Conservation (phyloP, 2,113 vertebrate species). For the Lasiurus cinereus region DNA sequence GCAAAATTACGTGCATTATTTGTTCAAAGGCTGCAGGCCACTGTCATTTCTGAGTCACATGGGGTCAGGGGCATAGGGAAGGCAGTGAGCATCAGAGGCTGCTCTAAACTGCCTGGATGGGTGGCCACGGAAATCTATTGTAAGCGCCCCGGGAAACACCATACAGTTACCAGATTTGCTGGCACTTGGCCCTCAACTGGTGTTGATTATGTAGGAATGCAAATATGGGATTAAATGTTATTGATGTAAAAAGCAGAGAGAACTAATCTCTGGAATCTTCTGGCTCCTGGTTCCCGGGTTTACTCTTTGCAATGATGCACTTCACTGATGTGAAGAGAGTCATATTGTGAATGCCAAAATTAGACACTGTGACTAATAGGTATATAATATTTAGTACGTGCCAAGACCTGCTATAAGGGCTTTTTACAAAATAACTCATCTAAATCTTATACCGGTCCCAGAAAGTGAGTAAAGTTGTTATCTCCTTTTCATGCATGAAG, state of each 20-base stretch:
- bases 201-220: not conserved
- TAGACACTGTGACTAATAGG: not conserved
- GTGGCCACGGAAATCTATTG: not conserved
- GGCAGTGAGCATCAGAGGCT: not conserved
- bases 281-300: not conserved
- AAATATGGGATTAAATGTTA: not conserved
- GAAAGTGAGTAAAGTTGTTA: not conserved
- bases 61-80: not conserved
- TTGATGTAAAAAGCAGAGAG: conserved; percentile 25
- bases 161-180: not conserved
- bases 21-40: not conserved
- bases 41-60: not conserved
- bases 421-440: not conserved
- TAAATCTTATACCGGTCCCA: not conserved
- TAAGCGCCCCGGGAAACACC: not conserved
- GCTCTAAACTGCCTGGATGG: not conserved
- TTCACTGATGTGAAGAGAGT: not conserved
- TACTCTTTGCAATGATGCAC: not conserved
- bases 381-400: not conserved
- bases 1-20: conserved; percentile 25
- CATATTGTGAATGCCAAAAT: not conserved
- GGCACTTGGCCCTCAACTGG: not conserved
- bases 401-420: not conserved
- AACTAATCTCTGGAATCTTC: not conserved
- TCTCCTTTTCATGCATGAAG: not conserved